Evolutionary conservation across 2,113 vertebrate genomes (phyloP), one percentile per base, ranked within the genome.

Genomic region (pig (Sus scrofa)): DNA sequence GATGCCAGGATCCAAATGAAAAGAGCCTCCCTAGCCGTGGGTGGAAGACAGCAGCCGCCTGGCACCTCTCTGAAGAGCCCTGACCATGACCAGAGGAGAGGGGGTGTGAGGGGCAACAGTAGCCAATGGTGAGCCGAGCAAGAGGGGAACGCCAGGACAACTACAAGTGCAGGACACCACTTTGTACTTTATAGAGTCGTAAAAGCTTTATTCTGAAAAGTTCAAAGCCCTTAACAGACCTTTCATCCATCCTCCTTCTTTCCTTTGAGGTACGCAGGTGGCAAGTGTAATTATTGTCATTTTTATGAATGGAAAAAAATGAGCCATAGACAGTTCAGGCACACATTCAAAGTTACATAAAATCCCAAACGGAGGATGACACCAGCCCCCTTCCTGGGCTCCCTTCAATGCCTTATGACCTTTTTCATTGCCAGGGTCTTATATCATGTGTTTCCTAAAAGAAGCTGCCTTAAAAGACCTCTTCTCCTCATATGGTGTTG

Each of bases 151-250:
- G 94, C 95, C 95, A 95, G 95, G 93, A 90, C 89, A 95, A 96
- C 85, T 32, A 86, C 67, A 77, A 81, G 92, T 71, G 32, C 20
- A 22, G 96, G 88, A 95, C 74, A 24, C 89, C 52, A 6, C 94
- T 95, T 84, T 94, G 94, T 92, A 75, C 89, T 98, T 96, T 90
- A 94, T 82, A 52, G 95, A 85, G 91, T 73, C 93, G 27, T 93
- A 95, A 97, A 94, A 86, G 50, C 83, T 95, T 93, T 92, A 93
- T 85, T 93, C 74, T 73, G 86, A 67, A 44, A 95, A 96, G 96
- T 97, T 94, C 96, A 96, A 98, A 97, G 96, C 75, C 89, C 50
- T 91, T 37, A 73, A 92, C 91, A 96, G 97, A 86, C 89, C 95
- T 94, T 78, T 78, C 96, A 90, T 94, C 44, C 77, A 89, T 68